Percentiles rank a stretch among this genome's conserved stretches.
These are phyloP conservation scores for Gavialis gangeticus DNA, from an alignment of 2,113 vertebrate genomes.

Conservation along the genomic window DNA sequence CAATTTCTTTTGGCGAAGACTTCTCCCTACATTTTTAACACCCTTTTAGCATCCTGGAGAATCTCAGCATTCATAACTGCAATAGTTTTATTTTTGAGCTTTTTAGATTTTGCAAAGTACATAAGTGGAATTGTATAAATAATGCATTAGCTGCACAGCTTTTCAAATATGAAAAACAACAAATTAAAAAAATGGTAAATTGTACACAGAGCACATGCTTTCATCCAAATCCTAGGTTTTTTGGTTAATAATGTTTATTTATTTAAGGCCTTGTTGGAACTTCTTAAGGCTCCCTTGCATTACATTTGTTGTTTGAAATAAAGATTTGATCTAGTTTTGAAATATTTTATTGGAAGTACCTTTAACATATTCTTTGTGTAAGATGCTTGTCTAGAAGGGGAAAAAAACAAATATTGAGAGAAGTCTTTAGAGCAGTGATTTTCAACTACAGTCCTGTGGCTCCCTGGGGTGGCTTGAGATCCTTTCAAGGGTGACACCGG, in stretches of 20 bases:
- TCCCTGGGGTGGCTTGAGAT: too few species aligned
- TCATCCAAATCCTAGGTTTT: not conserved
- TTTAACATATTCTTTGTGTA: not conserved
- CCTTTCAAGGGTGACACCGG: too few species aligned
- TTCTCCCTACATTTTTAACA: not conserved
- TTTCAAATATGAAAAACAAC: not conserved
- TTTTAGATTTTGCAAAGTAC: not conserved
- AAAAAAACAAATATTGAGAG: not conserved
- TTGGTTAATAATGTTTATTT: rapidly evolving
- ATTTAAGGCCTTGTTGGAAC: not conserved
- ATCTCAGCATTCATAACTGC: not conserved
- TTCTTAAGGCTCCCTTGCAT: conserved; percentile 29
- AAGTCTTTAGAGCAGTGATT: too few species aligned
- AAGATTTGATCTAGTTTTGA: not conserved
- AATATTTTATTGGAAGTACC: conserved; percentile 55
- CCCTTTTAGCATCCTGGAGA: conserved; percentile 7
- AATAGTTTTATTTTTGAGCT: not conserved
- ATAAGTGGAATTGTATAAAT: not conserved
- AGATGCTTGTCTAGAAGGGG: not conserved
- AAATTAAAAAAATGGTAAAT: conserved; percentile 8
- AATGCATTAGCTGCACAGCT: not conserved
- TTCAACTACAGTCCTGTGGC: not conserved
- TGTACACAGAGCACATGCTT: not conserved
- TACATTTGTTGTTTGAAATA: conserved; percentile 30
- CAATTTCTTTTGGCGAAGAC: not conserved